Base-by-base conservation (phyloP, 1,140 invertebrate species). In the Trachymyrmex cornetzi region DNA sequence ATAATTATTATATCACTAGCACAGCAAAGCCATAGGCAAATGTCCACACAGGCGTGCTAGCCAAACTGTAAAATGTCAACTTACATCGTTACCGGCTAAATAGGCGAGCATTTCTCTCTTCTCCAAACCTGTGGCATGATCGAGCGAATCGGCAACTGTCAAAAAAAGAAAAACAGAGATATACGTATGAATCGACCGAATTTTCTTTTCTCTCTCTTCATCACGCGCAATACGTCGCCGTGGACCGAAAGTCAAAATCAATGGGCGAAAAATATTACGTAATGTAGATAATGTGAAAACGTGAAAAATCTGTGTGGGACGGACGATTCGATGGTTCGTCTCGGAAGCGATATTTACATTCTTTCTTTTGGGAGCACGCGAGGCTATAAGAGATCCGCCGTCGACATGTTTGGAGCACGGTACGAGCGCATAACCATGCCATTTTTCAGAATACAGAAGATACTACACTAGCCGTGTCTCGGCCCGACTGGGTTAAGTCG, bases 91-190 rank as follows among this genome's bases (percentile, higher is more conserved):
- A 89, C 99, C 99, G 91, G 97, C 97, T 86, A 97, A 95, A 92
- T 97, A 96, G 12, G 98, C 98, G 82, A 99, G 94, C 88, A 99
- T 94, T 95, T 99, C 98, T 91, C 97, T 97, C 94, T 98, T 98
- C 94, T 99, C 99, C 50, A 98, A 92, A 91, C 99, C 99, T 84
- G 98, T 99, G 2, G 99, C 98, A 94, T 99, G 98, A 92, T 99
- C 99, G 90, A 99, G 89, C 16, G 98, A 97, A 94, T 99, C 98
- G 50, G 98, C 95, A 96, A 98, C 96, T 95, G 38, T 50, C 80
- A 34, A 96, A 96, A 95, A 77, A 94, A 94, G 61, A 80, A 87
- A 90, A 80, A 87, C 90, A 66, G 24, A 38, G 2, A 71, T 89
- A 84, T 57, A 85, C 61, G 6, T 59, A 50, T 53, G 30, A 86